phyloP scores from a whole-genome alignment of 2,113 vertebrate genomes.

The pig (Sus scrofa) region DNA sequence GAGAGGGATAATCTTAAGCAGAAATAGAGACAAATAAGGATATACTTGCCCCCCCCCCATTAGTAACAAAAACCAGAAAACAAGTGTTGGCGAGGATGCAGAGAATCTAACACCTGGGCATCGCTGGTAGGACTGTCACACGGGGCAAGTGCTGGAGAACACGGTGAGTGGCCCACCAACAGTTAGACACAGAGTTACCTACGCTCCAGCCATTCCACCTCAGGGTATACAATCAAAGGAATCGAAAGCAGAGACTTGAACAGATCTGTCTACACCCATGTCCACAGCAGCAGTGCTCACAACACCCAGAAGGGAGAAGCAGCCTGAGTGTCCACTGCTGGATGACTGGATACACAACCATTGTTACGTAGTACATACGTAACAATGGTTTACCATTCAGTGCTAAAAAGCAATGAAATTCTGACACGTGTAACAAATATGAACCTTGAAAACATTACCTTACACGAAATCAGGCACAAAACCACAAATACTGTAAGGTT shows the following conservation, averaged over 20 bases:
- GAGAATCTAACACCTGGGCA: background rate
- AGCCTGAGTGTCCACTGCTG: background rate
- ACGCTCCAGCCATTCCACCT: background rate
- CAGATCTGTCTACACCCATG: background rate
- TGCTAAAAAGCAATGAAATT: background rate
- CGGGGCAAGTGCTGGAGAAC: background rate
- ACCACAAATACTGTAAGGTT: background rate
- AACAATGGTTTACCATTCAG: background rate
- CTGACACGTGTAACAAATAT: background rate
- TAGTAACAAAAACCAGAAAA: background rate
- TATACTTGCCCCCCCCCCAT: background rate
- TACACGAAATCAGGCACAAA: background rate
- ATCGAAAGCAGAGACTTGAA: background rate
- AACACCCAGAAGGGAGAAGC: background rate
- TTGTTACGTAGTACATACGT: background rate
- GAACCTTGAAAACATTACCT: background rate
- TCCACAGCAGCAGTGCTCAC: background rate
- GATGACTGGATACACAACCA: background rate
- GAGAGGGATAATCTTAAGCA: background rate
- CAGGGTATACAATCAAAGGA: background rate
- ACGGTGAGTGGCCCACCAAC: background rate
- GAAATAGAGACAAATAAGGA: background rate
- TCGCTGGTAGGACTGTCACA: background rate
- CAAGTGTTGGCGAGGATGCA: background rate
- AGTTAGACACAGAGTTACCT: background rate